These are phyloP conservation scores for Mylabris phalerata DNA, from an alignment of 1,140 invertebrate genomes.

Conservation along the genomic window DNA sequence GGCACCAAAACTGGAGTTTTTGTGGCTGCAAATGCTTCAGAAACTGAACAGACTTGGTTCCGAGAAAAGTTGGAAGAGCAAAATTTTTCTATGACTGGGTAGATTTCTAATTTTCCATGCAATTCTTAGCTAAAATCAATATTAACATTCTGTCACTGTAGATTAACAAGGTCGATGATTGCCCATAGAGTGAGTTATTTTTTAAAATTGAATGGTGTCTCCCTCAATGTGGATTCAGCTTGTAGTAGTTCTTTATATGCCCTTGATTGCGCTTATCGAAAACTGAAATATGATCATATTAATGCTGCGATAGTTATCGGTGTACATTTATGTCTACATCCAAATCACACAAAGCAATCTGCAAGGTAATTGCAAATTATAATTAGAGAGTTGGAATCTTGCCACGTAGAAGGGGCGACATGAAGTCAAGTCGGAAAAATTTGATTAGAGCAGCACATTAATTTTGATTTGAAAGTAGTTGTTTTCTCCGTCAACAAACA, in stretches of 20 bases:
- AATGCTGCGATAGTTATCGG: constrained; percentile 85
- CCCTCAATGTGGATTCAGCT: constrained; percentile 78
- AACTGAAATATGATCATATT: constrained; percentile 69
- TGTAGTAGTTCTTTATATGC: constrained; percentile 86
- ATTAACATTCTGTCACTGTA: background rate
- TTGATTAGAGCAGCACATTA: too few species aligned
- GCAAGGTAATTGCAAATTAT: constrained; percentile 42
- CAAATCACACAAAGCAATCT: constrained; percentile 79
- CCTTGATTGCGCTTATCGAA: constrained; percentile 69
- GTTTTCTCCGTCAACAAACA: too few species aligned
- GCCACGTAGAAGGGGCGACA: too few species aligned
- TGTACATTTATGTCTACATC: constrained; percentile 76
- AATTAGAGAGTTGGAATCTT: too few species aligned
- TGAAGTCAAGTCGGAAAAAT: too few species aligned
- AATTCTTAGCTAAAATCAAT: background rate
- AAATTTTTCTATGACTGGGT: background rate
- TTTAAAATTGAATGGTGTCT: constrained; percentile 65
- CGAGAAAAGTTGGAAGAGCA: background rate
- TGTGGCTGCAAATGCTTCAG: constrained; percentile 55
- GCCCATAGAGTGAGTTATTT: constrained; percentile 81
- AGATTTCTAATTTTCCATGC: background rate
- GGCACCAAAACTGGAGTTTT: constrained; percentile 72
- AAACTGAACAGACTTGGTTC: background rate
- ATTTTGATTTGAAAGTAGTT: too few species aligned
- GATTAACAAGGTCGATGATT: constrained; percentile 53